Percentiles rank a stretch among this genome's conserved stretches.
Evolutionary conservation across 2,797 vertebrate species (phyloP).

Genomic region (Helarctos malayanus): DNA sequence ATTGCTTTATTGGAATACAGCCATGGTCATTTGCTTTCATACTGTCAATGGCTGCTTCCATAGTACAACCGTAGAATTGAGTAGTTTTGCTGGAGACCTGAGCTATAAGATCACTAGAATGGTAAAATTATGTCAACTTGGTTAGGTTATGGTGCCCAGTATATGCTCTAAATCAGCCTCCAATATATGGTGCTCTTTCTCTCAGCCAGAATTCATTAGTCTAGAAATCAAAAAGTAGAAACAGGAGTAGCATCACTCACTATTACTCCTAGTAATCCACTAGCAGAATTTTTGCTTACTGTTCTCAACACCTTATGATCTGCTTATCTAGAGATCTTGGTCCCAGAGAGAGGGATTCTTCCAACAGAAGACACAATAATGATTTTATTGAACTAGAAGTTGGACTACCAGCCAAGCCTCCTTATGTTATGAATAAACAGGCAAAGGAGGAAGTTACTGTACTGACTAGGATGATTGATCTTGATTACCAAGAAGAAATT

Average conservation of each 20-base stretch:
- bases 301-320: neutral
- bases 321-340: neutral
- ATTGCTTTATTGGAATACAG: neutral
- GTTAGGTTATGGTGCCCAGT: neutral
- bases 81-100: neutral
- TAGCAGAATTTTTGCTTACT: neutral
- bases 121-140: neutral
- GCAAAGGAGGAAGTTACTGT: neutral
- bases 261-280: neutral
- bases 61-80: neutral
- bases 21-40: neutral
- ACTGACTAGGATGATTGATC: neutral
- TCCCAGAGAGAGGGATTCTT: neutral
- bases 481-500: neutral
- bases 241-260: too few relatives aligned
- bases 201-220: neutral
- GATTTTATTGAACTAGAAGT: neutral
- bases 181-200: neutral
- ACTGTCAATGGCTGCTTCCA: neutral
- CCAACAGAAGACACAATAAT: neutral
- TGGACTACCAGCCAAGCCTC: neutral
- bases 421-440: neutral
- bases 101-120: too few relatives aligned
- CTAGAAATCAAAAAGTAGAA: neutral
- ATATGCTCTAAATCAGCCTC: neutral